Percentiles rank a stretch among this genome's conserved stretches.
These are phyloP conservation scores for Triops cancriformis DNA, from an alignment of 1,140 invertebrate genomes.

Conservation along the genomic window DNA sequence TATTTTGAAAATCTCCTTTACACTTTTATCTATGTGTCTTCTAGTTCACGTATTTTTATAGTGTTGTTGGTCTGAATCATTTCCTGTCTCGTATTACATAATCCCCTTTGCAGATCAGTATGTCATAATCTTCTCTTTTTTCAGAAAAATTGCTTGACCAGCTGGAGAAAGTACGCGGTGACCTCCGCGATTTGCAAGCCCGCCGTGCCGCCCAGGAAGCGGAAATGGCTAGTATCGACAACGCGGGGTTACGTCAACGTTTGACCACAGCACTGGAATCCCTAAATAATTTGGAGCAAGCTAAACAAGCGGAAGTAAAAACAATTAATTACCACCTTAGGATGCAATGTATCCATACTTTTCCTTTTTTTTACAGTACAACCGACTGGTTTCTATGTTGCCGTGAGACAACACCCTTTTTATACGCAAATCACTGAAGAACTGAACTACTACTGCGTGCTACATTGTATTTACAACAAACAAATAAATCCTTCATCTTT, in stretches of 20 bases:
- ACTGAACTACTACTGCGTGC: background rate
- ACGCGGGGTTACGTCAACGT: conserved; percentile 65
- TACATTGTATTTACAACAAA: background rate
- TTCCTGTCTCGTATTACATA: too few species aligned
- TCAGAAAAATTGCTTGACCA: conserved; percentile 39
- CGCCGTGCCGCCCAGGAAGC: conserved; percentile 65
- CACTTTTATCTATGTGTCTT: background rate
- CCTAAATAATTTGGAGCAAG: conserved; percentile 63
- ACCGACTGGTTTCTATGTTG: conserved; percentile 25
- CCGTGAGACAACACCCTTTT: background rate
- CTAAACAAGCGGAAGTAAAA: conserved; percentile 66
- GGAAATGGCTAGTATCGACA: conserved; percentile 77
- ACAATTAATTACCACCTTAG: background rate
- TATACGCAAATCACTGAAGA: background rate
- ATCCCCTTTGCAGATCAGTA: too few species aligned
- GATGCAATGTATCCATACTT: background rate
- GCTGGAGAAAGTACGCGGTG: conserved; percentile 41
- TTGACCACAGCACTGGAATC: conserved; percentile 72
- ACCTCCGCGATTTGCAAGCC: conserved; percentile 61
- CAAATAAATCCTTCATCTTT: background rate
- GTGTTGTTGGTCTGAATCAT: background rate
- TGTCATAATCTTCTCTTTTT: conserved; percentile 21
- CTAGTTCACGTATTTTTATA: background rate
- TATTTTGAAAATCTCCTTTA: background rate
- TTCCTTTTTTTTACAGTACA: conserved; percentile 21